Base-by-base conservation (phyloP, 1,140 invertebrate species). In the Calephelis virginiensis region DNA sequence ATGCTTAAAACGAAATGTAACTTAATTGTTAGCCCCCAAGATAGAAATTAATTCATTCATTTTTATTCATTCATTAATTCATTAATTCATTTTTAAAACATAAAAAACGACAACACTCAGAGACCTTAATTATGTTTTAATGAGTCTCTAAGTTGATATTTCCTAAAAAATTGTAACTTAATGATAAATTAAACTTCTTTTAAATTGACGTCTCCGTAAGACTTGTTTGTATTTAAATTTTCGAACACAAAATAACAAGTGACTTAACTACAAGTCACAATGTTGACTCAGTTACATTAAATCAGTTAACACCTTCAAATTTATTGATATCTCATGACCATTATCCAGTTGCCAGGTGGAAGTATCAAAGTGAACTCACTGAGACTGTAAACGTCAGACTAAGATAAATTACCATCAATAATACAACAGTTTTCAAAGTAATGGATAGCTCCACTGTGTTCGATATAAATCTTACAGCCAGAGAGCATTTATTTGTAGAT, bases 391-490 rank as follows among this genome's bases (percentile, higher is more conserved):
- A 59, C 56, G 56, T 59, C 56, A 59, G 28, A n/a, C 56, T 13
- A 59, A 59, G 56, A 59, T 40, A 59, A 40, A 59, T 59, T 28
- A 59, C 37, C 56, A 59, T 59, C 56, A 59, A 59, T 49, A 49
- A 49, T 59, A 59, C 56, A 59, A 59, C 56, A 59, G 56, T 59
- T 59, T 59, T 13, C 56, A n/a, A 40, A 59, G 56, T 59, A 59
- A 59, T 59, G 56, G 56, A 59, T 59, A 38, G 56, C 56, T 40
- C 8, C 56, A 59, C 56, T 12, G n/a, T 59, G 56, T 59, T 40
- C 28, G 28, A n/a, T 40, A 40, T 59, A 59, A 59, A 59, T 59
- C 56, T 59, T 59, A 40, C n/a, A 10, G 56, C 2, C 56, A 59
- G 7, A 5, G 56, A 59, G 12, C 12, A 38, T 37, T 59, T 59